Evolutionary conservation across 2,888 invertebrate genomes (phyloP).

Genomic region (Hedychridium roseum): DNA sequence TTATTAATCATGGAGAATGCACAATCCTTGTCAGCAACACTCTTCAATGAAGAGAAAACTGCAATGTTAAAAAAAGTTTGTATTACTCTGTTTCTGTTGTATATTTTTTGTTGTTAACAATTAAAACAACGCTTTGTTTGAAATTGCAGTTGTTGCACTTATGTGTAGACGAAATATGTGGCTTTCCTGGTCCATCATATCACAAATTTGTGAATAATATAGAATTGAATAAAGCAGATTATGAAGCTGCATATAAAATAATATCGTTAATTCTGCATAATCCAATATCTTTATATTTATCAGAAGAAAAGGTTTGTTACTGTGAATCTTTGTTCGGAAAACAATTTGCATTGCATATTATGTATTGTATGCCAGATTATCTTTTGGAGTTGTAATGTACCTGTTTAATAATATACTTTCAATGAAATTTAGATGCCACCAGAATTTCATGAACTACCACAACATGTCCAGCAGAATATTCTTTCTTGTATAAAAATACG

Average conservation of each 20-base stretch:
- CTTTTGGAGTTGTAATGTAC: not conserved
- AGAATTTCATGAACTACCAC: slow-evolving; percentile 51
- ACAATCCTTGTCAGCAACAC: slow-evolving; percentile 30
- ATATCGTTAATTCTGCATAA: slow-evolving; percentile 44
- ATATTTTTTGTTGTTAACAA: not conserved
- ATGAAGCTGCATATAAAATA: slow-evolving; percentile 39
- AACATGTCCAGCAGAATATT: slow-evolving; percentile 44
- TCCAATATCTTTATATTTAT: slow-evolving; percentile 46
- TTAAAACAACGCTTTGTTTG: slow-evolving; percentile 3
- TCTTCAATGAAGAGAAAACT: slow-evolving; percentile 39
- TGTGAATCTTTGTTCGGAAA: no score
- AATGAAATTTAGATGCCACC: slow-evolving; percentile 48
- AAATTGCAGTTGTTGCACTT: slow-evolving; percentile 49
- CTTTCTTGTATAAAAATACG: slow-evolving; percentile 48
- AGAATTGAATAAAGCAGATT: slow-evolving; percentile 51
- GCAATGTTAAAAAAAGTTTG: slow-evolving; percentile 38
- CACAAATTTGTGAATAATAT: slow-evolving; percentile 44
- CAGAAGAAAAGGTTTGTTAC: slow-evolving; percentile 50
- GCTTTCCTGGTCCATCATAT: slow-evolving; percentile 44
- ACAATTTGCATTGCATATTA: not conserved
- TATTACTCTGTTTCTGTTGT: slow-evolving; percentile 9
- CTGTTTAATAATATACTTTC: no score
- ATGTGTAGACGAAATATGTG: slow-evolving; percentile 58
- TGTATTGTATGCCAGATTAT: not conserved
- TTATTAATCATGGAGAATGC: slow-evolving; percentile 32